phyloP scores from a whole-genome alignment of 2,113 vertebrate species.

The Grammomys surdaster region DNA sequence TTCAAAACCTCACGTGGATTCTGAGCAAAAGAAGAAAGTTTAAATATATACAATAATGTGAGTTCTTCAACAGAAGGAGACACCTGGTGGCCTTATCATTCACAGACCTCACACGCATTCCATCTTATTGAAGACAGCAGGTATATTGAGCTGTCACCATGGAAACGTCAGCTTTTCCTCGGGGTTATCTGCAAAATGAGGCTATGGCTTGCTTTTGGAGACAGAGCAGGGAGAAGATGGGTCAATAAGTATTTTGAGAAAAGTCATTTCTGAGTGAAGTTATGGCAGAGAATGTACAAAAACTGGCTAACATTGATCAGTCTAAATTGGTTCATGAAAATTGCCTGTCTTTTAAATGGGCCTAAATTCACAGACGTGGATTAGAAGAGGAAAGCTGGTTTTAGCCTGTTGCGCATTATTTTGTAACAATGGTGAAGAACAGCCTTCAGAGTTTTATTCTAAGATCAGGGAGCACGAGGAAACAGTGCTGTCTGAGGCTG shows the following conservation, averaged over 20 bases:
- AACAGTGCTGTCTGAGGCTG: not conserved
- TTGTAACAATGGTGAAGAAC: not conserved
- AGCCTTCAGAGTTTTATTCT: not conserved
- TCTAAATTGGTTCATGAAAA: conserved; percentile 70
- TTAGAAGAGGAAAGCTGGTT: not conserved
- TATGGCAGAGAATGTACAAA: conserved; percentile 52
- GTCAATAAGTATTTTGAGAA: conserved; percentile 73
- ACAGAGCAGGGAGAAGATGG: conserved; percentile 75
- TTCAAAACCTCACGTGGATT: not conserved
- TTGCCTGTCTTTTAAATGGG: conserved; percentile 77
- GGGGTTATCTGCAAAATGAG: conserved; percentile 66
- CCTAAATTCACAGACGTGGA: conserved; percentile 56
- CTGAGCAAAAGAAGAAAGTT: not conserved
- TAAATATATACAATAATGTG: not conserved
- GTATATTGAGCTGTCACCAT: conserved; percentile 79
- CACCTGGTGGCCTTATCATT: not conserved
- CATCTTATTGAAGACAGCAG: not conserved
- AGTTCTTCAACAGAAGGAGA: not conserved
- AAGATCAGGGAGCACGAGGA: not conserved
- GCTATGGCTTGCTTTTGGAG: conserved; percentile 73
- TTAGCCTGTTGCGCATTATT: conserved; percentile 41
- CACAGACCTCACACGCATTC: not conserved
- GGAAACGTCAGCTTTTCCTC: conserved; percentile 77
- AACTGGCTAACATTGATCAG: conserved; percentile 26
- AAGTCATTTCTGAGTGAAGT: conserved; percentile 78